These are phyloP conservation scores for Ochropacha duplaris DNA, from an alignment of 2,888 invertebrate genomes.

Conservation along the genomic window DNA sequence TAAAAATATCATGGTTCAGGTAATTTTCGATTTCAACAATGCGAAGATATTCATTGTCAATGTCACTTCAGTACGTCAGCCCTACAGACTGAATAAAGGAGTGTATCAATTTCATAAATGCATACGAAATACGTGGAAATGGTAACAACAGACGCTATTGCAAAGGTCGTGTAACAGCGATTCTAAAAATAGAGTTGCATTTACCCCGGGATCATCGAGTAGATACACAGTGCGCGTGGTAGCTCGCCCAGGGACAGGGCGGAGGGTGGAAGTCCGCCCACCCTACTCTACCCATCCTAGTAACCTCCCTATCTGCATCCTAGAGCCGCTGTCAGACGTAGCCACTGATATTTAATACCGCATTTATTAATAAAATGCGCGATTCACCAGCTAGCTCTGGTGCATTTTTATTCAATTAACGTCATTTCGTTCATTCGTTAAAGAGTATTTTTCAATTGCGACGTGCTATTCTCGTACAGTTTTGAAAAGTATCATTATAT, in stretches of 20 bases:
- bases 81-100: too few species aligned
- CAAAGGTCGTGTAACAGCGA: neutral
- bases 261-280: too few species aligned
- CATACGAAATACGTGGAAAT: neutral
- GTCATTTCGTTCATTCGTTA: too few species aligned
- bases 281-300: neutral
- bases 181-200: neutral
- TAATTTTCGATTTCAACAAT: too few species aligned
- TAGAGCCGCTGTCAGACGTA: neutral
- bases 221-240: slow-evolving; percentile 1
- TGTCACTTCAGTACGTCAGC: too few species aligned
- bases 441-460: too few species aligned
- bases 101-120: neutral
- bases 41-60: too few species aligned
- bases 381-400: too few species aligned
- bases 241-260: neutral
- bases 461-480: too few species aligned
- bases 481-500: too few species aligned
- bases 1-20: too few species aligned
- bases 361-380: neutral
- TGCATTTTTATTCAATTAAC: too few species aligned
- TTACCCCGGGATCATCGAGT: neutral
- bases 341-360: neutral
- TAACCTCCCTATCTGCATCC: neutral
- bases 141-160: neutral